Percentiles rank a stretch among this genome's conserved stretches.
These are phyloP conservation scores for Dynastes grantii DNA, from an alignment of 2,888 invertebrate genomes.

Conservation along the genomic window DNA sequence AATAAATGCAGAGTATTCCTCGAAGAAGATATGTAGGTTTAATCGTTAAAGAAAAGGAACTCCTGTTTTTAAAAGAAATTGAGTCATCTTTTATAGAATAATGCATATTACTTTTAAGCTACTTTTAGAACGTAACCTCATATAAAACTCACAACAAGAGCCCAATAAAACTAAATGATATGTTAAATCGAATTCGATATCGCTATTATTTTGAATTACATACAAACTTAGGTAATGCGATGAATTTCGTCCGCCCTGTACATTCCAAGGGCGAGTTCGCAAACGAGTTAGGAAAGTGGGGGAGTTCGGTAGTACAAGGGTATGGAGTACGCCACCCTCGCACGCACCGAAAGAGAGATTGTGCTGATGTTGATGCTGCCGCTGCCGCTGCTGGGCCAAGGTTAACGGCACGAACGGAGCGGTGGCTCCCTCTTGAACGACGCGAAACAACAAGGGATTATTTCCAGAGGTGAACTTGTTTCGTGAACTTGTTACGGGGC, in stretches of 20 bases:
- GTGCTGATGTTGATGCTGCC: constrained; percentile 53
- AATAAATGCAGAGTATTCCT: too few species aligned
- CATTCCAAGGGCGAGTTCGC: constrained; percentile 32
- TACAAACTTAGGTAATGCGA: not conserved
- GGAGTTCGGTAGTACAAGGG: constrained; percentile 50
- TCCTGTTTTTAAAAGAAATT: too few species aligned
- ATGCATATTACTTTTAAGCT: too few species aligned
- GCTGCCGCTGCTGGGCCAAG: constrained; percentile 60
- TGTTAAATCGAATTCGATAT: too few species aligned
- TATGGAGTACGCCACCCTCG: constrained; percentile 52
- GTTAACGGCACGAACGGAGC: constrained; percentile 61
- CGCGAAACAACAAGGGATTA: constrained; percentile 45
- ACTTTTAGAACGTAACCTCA: too few species aligned
- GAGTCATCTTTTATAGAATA: too few species aligned
- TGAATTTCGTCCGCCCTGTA: not conserved
- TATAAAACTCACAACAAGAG: too few species aligned
- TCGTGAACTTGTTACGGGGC: not conserved
- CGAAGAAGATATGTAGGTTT: too few species aligned
- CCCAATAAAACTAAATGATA: too few species aligned
- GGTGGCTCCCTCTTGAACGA: constrained; percentile 41
- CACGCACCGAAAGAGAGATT: constrained; percentile 52
- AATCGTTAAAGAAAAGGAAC: too few species aligned
- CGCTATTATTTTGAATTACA: not conserved
- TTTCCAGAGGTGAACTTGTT: constrained; percentile 47
- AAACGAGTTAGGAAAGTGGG: constrained; percentile 50